Evolutionary conservation across 2,888 invertebrate species (phyloP).

Genomic region (Heliothis peltigera): DNA sequence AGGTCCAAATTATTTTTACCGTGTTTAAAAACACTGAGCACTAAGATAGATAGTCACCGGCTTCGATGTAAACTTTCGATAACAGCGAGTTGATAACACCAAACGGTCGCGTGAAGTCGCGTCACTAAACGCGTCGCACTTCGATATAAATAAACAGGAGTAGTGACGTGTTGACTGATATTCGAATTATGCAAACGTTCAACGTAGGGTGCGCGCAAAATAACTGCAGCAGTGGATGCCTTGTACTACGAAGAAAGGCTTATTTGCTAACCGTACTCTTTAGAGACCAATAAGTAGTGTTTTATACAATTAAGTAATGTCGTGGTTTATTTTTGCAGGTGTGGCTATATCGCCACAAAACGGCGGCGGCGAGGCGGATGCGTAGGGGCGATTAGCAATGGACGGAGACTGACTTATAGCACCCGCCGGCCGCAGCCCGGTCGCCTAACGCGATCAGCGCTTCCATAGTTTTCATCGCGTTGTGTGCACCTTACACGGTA

Average conservation of each 20-base stretch:
- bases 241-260: not conserved
- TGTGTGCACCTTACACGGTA: slow-evolving; percentile 59
- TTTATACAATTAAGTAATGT: slow-evolving; percentile 7
- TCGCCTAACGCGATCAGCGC: slow-evolving; percentile 40
- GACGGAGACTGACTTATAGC: slow-evolving; percentile 88
- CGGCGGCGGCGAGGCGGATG: slow-evolving; percentile 86
- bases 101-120: slow-evolving; percentile 9
- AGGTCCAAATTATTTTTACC: not conserved
- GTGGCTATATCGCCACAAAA: slow-evolving; percentile 86
- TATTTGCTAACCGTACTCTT: not conserved
- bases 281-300: slow-evolving; percentile 3
- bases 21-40: slow-evolving; percentile 14
- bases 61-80: slow-evolving; percentile 21
- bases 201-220: slow-evolving; percentile 2
- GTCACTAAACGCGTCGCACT: slow-evolving; percentile 22
- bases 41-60: slow-evolving; percentile 3
- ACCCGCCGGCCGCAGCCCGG: slow-evolving; percentile 53
- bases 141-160: slow-evolving; percentile 15
- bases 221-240: slow-evolving; percentile 16
- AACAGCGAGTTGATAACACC: slow-evolving; percentile 24
- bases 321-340: slow-evolving; percentile 73
- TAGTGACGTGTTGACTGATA: slow-evolving; percentile 10
- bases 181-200: slow-evolving; percentile 14
- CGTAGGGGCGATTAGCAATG: slow-evolving; percentile 92
- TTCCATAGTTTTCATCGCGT: slow-evolving; percentile 46